phyloP scores from a whole-genome alignment of 2,797 vertebrate genomes.

The Centroberyx gerrardi region DNA sequence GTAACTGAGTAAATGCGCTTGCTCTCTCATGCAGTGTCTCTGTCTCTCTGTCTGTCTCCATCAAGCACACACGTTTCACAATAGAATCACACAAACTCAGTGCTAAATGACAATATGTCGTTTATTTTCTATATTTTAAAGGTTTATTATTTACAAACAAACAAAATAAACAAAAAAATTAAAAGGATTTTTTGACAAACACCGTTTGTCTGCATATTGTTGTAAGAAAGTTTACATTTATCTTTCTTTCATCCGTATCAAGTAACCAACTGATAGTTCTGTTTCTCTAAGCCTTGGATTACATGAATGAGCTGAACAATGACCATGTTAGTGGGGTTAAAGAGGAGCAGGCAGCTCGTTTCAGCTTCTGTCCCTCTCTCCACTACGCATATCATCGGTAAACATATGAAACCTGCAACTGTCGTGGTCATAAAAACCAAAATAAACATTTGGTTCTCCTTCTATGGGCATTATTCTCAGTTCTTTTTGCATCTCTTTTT shows the following conservation, averaged over 20 bases:
- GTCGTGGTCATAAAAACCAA: constrained; percentile 72
- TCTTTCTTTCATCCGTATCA: constrained; percentile 84
- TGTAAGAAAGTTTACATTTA: constrained; percentile 90
- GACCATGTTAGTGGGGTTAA: constrained; percentile 72
- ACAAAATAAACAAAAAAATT: constrained; percentile 80
- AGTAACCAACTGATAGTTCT: constrained; percentile 81
- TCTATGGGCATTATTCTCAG: constrained; percentile 73
- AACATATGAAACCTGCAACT: constrained; percentile 82
- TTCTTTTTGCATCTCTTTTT: constrained; percentile 80
- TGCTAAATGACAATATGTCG: constrained; percentile 88
- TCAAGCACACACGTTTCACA: background rate
- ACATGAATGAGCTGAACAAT: constrained; percentile 84
- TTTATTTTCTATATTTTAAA: constrained; percentile 92
- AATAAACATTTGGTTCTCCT: constrained; percentile 71
- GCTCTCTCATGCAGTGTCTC: background rate
- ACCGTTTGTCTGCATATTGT: constrained; percentile 92
- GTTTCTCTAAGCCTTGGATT: constrained; percentile 80
- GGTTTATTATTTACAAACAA: constrained; percentile 92
- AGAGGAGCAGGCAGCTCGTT: constrained; percentile 67
- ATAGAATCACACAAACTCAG: constrained; percentile 71
- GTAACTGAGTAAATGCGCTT: constrained; percentile 24
- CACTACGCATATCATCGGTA: constrained; percentile 76
- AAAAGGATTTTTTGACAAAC: constrained; percentile 88
- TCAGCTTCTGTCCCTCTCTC: constrained; percentile 53
- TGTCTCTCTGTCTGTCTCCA: background rate